A percentile compares a stretch with the other conserved stretches of the same genome.
phyloP scores from a whole-genome alignment of 2,797 vertebrate species.

The Sarcoramphus papa region DNA sequence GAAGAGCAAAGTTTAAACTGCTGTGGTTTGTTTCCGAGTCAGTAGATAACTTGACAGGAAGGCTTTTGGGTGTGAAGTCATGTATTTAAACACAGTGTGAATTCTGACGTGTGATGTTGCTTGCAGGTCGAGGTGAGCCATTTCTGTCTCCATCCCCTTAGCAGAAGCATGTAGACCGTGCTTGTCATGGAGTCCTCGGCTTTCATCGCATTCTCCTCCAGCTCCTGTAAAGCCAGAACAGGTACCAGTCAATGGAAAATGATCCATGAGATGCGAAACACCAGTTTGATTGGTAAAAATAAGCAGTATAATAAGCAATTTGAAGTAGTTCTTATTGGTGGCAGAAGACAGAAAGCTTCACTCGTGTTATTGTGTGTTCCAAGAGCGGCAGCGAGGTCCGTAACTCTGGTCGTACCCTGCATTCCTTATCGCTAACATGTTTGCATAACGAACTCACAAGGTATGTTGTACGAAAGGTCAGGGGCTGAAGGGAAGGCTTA shows the following conservation, averaged over 20 bases:
- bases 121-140: neutral
- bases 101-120: neutral
- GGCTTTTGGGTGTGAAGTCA: neutral
- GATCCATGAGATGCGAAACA: neutral
- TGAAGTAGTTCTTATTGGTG: neutral
- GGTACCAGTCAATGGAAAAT: neutral
- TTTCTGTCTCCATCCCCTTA: neutral
- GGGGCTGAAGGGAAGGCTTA: neutral
- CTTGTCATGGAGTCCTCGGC: neutral
- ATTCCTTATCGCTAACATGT: neutral
- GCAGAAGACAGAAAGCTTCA: neutral
- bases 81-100: neutral
- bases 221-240: neutral
- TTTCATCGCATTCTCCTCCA: neutral
- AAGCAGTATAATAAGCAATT: neutral
- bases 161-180: neutral
- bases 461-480: neutral
- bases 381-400: neutral
- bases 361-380: accelerated
- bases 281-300: neutral
- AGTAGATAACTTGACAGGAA: neutral
- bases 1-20: neutral
- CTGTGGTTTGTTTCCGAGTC: neutral
- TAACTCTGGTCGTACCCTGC: neutral
- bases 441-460: neutral